Conservation (phyloP, 2,888 invertebrate genomes). For the Hetaerina titia region DNA sequence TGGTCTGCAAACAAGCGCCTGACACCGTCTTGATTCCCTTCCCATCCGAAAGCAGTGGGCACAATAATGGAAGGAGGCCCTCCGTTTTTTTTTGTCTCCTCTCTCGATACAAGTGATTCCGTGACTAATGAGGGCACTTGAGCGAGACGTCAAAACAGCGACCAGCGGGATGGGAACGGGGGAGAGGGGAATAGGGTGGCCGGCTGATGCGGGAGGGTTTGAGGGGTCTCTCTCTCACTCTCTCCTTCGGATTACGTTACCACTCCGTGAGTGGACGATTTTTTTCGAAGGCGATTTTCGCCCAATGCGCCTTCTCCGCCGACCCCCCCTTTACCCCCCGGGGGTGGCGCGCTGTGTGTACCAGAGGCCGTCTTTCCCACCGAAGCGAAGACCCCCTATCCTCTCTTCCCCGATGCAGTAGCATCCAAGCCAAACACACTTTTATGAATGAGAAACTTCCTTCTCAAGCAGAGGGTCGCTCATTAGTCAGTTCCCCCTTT, state of each 20-base stretch:
- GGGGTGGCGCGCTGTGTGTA: not conserved
- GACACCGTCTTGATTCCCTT: not conserved
- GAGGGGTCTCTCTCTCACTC: no score
- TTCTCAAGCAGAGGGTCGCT: not conserved
- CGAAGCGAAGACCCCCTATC: not conserved
- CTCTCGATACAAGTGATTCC: slow-evolving; percentile 28
- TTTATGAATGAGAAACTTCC: slow-evolving; percentile 35
- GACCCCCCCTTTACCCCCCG: not conserved
- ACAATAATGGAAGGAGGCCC: not conserved
- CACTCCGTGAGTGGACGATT: not conserved
- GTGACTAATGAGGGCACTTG: slow-evolving; percentile 27
- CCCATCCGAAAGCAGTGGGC: not conserved
- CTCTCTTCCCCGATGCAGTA: not conserved
- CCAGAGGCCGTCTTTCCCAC: not conserved
- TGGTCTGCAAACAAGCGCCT: not conserved
- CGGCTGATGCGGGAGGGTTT: not conserved
- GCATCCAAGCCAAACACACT: not conserved
- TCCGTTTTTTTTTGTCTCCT: not conserved
- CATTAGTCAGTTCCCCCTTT: not conserved
- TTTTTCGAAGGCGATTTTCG: not conserved
- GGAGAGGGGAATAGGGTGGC: not conserved
- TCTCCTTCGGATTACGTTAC: slow-evolving; percentile 33
- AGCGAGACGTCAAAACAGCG: not conserved
- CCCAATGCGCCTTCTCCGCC: not conserved
- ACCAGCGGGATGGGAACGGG: not conserved